A percentile compares a stretch with the other conserved stretches of the same genome.
These are phyloP conservation scores for Alouatta palliata DNA, from an alignment of 2,113 vertebrate species.

Conservation along the genomic window DNA sequence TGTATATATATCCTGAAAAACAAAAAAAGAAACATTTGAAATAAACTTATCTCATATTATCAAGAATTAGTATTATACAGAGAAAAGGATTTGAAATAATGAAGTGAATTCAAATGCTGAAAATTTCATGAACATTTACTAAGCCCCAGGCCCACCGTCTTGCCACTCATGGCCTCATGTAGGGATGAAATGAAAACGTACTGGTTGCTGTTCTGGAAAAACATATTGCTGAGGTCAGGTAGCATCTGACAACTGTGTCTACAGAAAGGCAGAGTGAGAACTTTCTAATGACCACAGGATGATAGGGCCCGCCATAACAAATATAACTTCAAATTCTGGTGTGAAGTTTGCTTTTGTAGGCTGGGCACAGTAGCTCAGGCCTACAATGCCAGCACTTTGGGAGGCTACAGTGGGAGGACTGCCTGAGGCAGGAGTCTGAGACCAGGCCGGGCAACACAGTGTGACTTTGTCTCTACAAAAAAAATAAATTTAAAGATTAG, in stretches of 20 bases:
- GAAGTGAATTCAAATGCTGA: neutral
- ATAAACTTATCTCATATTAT: neutral
- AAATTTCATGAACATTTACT: neutral
- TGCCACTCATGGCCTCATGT: neutral
- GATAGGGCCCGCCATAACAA: neutral
- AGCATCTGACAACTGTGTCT: neutral
- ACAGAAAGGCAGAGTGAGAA: neutral
- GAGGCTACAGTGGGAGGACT: too few species aligned
- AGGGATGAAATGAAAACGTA: neutral
- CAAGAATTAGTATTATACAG: neutral
- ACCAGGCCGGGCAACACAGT: too few species aligned
- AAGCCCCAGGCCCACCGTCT: neutral
- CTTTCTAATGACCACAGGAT: neutral
- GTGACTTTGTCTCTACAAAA: too few species aligned
- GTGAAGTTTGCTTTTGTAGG: neutral
- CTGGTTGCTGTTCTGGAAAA: neutral
- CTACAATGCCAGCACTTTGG: too few species aligned
- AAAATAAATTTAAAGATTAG: too few species aligned
- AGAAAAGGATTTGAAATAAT: conserved; percentile 1
- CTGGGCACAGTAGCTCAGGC: too few species aligned
- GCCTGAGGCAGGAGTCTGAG: too few species aligned
- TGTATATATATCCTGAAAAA: conserved; percentile 88
- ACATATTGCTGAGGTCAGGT: neutral
- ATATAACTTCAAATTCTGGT: neutral
- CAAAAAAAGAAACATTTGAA: neutral